Base-by-base conservation (phyloP, 2,888 invertebrate species). In the Urechis unicinctus region DNA sequence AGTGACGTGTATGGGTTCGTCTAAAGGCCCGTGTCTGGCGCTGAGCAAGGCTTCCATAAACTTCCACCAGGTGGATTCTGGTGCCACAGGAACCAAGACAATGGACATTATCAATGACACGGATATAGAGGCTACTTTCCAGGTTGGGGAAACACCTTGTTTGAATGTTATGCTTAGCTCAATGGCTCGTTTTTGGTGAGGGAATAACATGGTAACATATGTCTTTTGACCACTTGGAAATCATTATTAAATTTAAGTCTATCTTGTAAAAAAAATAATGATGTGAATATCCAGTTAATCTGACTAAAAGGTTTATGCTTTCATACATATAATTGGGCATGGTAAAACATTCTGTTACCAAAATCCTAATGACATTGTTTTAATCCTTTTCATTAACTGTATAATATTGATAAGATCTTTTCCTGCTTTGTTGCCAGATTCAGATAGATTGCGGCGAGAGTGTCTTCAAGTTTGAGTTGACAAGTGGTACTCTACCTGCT, bases 361-460 rank as follows among this genome's bases (percentile, higher is more conserved):
- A n/a, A n/a, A n/a, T n/a, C n/a, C n/a, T 36, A 36, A 36, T 17
- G 17, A 36, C 9, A 9, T 13, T 13, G 17, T 13, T 13, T 17
- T 36, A 36, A 36, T 36, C 36, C 36, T 36, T 36, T 36, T 36
- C 9, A 36, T 36, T 36, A n/a, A n/a, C n/a, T n/a, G n/a, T n/a
- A n/a, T n/a, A n/a, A n/a, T n/a, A n/a, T n/a, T n/a, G n/a, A n/a
- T n/a, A n/a, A n/a, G n/a, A n/a, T n/a, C n/a, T n/a, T n/a, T n/a
- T n/a, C 29, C 5, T 28, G 22, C 47, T 29, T 50, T 5, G 28
- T 5, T 67, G 67, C 46, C 67, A 76, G 75, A 76, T 77, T 63
- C 67, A 68, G 62, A 61, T 75, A 21, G 77, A 77, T 66, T 70
- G 71, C 56, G 58, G 63, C 21, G 72, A 74, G 60, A 75, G 75